A percentile compares a stretch with the other conserved stretches of the same genome.
These are phyloP conservation scores for Enchytraeus crypticus DNA, from an alignment of 2,888 invertebrate genomes.

Conservation along the genomic window DNA sequence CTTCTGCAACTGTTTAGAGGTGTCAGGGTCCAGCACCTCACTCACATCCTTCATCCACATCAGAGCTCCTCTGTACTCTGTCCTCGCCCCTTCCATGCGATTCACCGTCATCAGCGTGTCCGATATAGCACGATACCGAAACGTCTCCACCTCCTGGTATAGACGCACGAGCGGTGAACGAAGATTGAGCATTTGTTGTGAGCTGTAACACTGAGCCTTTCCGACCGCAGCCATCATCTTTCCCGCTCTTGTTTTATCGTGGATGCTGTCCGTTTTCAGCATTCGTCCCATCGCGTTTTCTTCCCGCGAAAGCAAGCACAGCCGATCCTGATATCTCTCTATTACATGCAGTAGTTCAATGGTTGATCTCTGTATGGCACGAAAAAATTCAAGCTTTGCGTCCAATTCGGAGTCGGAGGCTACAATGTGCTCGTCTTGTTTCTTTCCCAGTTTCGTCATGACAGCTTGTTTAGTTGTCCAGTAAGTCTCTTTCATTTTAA, in stretches of 20 bases:
- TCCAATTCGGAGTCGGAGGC: conserved; percentile 93
- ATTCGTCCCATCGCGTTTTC: conserved; percentile 90
- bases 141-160: conserved; percentile 91
- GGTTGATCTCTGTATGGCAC: conserved; percentile 77
- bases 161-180: conserved; percentile 67
- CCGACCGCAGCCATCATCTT: conserved; percentile 73
- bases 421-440: conserved; percentile 93
- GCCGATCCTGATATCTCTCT: conserved; percentile 83
- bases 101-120: conserved; percentile 84
- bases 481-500: conserved; percentile 66
- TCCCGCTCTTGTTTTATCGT: conserved; percentile 72
- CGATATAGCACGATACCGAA: conserved; percentile 81
- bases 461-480: conserved; percentile 97
- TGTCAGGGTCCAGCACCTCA: conserved; percentile 89
- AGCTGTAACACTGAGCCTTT: conserved; percentile 78
- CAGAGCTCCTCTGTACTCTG: conserved; percentile 76
- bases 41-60: conserved; percentile 97
- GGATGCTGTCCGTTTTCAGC: conserved; percentile 82
- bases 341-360: conserved; percentile 75
- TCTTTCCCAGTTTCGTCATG: conserved; percentile 81
- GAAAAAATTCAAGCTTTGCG: conserved; percentile 72
- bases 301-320: conserved; percentile 86
- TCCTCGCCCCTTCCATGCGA: conserved; percentile 87
- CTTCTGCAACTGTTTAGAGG: conserved; percentile 84
- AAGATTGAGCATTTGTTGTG: conserved; percentile 78